Conservation (phyloP, 2,113 vertebrate species). For the Hydrochoerus hydrochaeris region DNA sequence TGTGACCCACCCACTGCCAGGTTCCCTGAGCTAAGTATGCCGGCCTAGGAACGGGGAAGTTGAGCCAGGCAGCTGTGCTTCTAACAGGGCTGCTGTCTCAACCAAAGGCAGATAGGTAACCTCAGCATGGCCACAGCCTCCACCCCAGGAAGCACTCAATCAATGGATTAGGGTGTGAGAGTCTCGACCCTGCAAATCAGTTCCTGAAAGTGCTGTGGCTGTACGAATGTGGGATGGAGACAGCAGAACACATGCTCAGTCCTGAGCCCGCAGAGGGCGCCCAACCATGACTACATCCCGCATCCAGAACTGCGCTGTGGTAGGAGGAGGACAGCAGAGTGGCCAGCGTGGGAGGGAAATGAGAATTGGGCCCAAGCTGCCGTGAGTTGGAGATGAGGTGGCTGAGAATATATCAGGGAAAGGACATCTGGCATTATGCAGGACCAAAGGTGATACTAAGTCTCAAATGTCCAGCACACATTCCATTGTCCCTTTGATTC, state of each 20-base stretch:
- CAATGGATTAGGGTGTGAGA: background rate
- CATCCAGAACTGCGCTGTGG: rapidly evolving
- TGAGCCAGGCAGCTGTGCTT: background rate
- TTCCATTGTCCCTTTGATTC: background rate
- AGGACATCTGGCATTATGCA: rapidly evolving
- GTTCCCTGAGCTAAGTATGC: background rate
- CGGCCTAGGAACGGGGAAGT: background rate
- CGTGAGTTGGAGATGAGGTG: rapidly evolving
- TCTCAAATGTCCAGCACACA: no score
- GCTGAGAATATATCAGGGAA: background rate
- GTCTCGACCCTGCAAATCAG: rapidly evolving
- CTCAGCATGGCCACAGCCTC: background rate
- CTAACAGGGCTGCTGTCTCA: background rate
- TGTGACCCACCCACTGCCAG: background rate
- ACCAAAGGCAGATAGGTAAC: background rate
- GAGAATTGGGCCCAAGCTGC: no score
- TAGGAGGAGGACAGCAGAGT: background rate
- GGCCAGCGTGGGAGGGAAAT: background rate
- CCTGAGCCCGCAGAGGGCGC: background rate
- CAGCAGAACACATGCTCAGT: background rate
- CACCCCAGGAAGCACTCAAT: background rate
- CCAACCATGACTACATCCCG: rapidly evolving
- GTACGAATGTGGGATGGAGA: background rate
- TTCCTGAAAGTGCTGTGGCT: rapidly evolving
- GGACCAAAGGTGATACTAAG: background rate